phyloP scores from a whole-genome alignment of 2,888 invertebrate species.

The Tetragonula carbonaria region DNA sequence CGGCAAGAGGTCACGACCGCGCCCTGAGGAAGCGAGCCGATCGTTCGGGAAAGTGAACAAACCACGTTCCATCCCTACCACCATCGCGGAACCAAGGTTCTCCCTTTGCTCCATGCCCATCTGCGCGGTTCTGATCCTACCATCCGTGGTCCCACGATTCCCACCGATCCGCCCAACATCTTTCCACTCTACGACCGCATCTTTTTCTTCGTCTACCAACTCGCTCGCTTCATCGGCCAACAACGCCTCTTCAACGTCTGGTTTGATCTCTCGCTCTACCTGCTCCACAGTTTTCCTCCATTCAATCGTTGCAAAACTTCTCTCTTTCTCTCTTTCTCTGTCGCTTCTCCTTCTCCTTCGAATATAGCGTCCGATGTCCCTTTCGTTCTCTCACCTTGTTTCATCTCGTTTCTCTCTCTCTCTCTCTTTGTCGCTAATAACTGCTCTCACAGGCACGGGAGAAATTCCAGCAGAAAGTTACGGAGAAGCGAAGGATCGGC shows the following conservation, averaged over 20 bases:
- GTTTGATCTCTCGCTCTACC: conserved; percentile 38
- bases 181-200: conserved; percentile 31
- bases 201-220: conserved; percentile 22
- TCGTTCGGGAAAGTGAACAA: conserved; percentile 83
- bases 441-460: conserved; percentile 13
- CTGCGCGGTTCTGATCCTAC: conserved; percentile 65
- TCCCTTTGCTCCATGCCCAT: conserved; percentile 70
- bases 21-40: conserved; percentile 80
- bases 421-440: conserved; percentile 32
- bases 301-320: conserved; percentile 35
- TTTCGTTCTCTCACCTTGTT: neutral
- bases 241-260: conserved; percentile 38
- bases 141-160: conserved; percentile 69
- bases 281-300: conserved; percentile 43
- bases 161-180: conserved; percentile 59
- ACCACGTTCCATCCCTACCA: conserved; percentile 84
- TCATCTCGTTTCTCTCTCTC: conserved; percentile 6
- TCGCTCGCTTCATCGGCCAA: conserved; percentile 44
- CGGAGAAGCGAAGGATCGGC: conserved; percentile 31
- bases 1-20: conserved; percentile 81
- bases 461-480: conserved; percentile 6
- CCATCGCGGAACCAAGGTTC: conserved; percentile 73
- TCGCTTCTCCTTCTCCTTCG: too few species aligned
- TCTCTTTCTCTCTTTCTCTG: too few species aligned
- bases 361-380: neutral